phyloP scores from a whole-genome alignment of 2,888 invertebrate genomes.

The Diarsia rubi region DNA sequence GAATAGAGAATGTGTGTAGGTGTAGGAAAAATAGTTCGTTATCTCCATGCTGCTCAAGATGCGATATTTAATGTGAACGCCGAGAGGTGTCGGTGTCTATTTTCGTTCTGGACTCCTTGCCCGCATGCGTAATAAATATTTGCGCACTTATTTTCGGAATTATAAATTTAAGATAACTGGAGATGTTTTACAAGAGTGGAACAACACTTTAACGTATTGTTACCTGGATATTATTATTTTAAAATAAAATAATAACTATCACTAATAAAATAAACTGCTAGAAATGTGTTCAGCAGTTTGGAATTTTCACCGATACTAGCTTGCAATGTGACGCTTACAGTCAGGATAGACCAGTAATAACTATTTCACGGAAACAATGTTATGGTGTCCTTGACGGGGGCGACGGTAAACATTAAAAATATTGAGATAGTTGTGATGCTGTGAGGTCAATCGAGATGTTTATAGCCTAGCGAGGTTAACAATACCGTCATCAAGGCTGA shows the following conservation, averaged over 20 bases:
- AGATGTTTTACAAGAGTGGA: conserved; percentile 46
- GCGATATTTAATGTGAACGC: conserved; percentile 81
- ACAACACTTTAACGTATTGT: conserved; percentile 7
- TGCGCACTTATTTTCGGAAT: conserved; percentile 81
- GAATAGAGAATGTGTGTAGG: conserved; percentile 80
- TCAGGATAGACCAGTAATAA: conserved; percentile 8
- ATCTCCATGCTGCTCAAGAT: conserved; percentile 79
- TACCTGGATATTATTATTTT: conserved; percentile 13
- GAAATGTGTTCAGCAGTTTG: conserved; percentile 10
- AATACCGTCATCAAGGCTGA: conserved; percentile 88
- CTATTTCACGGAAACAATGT: conserved; percentile 31
- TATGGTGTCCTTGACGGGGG: conserved; percentile 48
- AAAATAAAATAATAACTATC: background rate
- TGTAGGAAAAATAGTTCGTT: conserved; percentile 79
- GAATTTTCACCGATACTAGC: conserved; percentile 10
- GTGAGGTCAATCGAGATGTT: conserved; percentile 80
- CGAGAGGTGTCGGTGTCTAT: conserved; percentile 83
- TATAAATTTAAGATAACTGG: conserved; percentile 71
- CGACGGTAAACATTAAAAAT: conserved; percentile 72
- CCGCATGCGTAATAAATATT: conserved; percentile 82
- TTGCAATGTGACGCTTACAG: background rate
- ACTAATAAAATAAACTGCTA: conserved; percentile 3
- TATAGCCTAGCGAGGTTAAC: conserved; percentile 85
- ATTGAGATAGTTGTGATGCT: conserved; percentile 73
- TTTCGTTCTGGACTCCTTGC: conserved; percentile 81